These are phyloP conservation scores for Peribatodes rhomboidaria DNA, from an alignment of 2,888 invertebrate genomes.

Conservation along the genomic window DNA sequence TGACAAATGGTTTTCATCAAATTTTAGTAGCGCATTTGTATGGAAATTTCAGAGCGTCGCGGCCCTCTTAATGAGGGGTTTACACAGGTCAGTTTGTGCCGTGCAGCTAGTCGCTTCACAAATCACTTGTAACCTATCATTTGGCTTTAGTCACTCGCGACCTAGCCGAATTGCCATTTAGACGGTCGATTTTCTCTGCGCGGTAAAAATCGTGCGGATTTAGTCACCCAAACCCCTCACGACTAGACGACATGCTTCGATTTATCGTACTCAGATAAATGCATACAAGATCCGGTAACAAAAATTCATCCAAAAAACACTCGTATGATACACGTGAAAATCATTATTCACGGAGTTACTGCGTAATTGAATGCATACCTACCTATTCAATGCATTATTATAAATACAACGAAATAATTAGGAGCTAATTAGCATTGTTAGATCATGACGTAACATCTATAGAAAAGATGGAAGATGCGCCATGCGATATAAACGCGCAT, in stretches of 20 bases:
- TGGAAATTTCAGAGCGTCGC: too few species aligned
- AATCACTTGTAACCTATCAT: too few species aligned
- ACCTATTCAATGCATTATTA: slow-evolving; percentile 18
- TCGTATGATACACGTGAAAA: slow-evolving; percentile 4
- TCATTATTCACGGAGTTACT: slow-evolving; percentile 9
- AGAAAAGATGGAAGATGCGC: not conserved
- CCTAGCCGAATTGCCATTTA: too few species aligned
- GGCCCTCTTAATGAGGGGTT: too few species aligned
- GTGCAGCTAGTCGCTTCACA: too few species aligned
- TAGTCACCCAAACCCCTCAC: too few species aligned
- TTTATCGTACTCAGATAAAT: slow-evolving; percentile 1
- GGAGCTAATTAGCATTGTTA: slow-evolving; percentile 21
- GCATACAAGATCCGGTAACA: not conserved
- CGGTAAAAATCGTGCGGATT: too few species aligned
- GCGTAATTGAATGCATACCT: slow-evolving; percentile 22
- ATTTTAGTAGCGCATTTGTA: too few species aligned
- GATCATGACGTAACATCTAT: slow-evolving; percentile 8
- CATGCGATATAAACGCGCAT: not conserved
- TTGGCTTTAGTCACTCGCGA: too few species aligned
- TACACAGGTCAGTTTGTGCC: too few species aligned
- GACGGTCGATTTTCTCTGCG: too few species aligned
- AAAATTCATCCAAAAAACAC: not conserved
- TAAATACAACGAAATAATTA: slow-evolving; percentile 19
- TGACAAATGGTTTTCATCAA: too few species aligned
- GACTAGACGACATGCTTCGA: not conserved